Evolutionary conservation across 2,888 invertebrate genomes (phyloP), one percentile per base, ranked within the genome.

Genomic region (Syrphus vitripennis): DNA sequence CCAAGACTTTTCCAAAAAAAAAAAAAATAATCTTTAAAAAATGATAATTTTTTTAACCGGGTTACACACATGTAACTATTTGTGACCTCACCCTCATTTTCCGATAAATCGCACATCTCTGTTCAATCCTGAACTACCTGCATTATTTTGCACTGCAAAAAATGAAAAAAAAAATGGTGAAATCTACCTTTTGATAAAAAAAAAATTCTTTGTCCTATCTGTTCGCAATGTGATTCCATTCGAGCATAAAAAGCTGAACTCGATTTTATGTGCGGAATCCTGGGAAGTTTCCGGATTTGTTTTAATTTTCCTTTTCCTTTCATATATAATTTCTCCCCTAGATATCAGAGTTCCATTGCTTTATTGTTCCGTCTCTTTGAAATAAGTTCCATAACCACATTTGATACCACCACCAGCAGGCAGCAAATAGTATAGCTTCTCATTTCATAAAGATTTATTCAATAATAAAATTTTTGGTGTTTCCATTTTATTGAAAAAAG

Each of bases 301-400:
- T 80, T 84, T 76, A 84, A 84, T 84, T 84, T 84, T 80, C 80
- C 81, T 59, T 59, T 84, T 80, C 71, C 34, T 21, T 59, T 61
- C 16, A 40, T 65, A 45, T 72, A 67, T 37, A 48, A 34, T 29
- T 75, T 31, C 29, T 26, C 19, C n/a, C n/a, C n/a, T n/a, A 14
- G 31, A 67, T 21, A 10, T 45, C 7, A 14, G 19, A 34, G 31
- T 19, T 48, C 48, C 31, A 31, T 45, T 4, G 6, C 19, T 14
- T n/a, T 21, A 6, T 10, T 1, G 10, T 65, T 50, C 9, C n/a
- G n/a, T 34, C 10, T n/a, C 4, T 48, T 48, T 34, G 0, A n/a
- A 14, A 50, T 48, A 31, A 31, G 29, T 48, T 19, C 26, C 21
- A 29, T 21, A 42, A 9, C 59, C 24, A 24, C 40, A 40, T 26